Conservation (phyloP, 2,797 vertebrate species). For the Myripristis jacobus region DNA sequence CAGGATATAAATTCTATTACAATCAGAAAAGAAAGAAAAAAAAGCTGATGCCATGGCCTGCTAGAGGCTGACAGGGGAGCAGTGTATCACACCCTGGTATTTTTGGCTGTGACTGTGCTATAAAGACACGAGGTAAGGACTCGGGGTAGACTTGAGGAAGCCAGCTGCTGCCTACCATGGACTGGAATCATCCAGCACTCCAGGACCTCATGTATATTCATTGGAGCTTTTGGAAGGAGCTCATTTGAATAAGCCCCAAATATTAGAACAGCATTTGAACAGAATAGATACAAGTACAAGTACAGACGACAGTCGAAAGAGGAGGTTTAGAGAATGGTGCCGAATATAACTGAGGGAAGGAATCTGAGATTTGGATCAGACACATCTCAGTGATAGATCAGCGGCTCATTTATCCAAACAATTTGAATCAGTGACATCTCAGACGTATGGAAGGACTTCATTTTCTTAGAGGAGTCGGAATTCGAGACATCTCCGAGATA, state of each 20-base stretch:
- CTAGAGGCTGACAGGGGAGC: slow-evolving; percentile 2
- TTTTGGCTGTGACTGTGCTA: neutral
- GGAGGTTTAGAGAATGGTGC: neutral
- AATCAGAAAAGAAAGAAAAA: neutral
- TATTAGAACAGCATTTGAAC: slow-evolving; percentile 19
- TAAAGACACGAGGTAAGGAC: neutral
- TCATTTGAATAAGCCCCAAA: slow-evolving; percentile 30
- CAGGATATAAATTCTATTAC: neutral
- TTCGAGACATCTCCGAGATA: neutral
- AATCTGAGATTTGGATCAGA: slow-evolving; percentile 3
- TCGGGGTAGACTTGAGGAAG: neutral
- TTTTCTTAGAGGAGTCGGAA: neutral
- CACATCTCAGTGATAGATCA: neutral
- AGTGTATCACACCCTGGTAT: neutral
- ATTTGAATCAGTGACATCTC: slow-evolving; percentile 18
- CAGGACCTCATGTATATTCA: slow-evolving; percentile 22
- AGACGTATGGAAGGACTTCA: slow-evolving; percentile 6
- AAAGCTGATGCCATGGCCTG: slow-evolving; percentile 9
- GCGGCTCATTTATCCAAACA: neutral
- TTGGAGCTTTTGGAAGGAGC: slow-evolving; percentile 17
- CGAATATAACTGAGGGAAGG: slow-evolving; percentile 18
- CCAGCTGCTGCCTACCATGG: neutral
- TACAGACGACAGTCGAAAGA: neutral
- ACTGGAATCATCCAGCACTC: slow-evolving; percentile 4
- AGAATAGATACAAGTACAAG: slow-evolving; percentile 29